Conservation (phyloP, 2,888 invertebrate genomes). For the Polia nebulosa region DNA sequence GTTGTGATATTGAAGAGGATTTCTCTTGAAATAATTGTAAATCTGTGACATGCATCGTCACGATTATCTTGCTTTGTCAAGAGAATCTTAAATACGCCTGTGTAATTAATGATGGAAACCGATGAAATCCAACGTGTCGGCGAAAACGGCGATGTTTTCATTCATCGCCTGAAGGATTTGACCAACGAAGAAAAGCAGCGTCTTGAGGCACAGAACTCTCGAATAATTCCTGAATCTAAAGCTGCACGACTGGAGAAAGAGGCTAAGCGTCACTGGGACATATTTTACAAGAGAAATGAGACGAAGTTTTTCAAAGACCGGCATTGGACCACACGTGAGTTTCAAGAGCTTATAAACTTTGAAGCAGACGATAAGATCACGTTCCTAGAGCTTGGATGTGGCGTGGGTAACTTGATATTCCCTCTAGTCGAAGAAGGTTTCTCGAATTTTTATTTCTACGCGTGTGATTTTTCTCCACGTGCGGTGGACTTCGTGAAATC, state of each 20-base stretch:
- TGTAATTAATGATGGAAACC: conserved; percentile 77
- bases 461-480: conserved; percentile 98
- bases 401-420: conserved; percentile 99
- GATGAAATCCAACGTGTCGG: conserved; percentile 75
- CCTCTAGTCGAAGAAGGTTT: conserved; percentile 96
- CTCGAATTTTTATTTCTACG: conserved; percentile 93
- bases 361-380: conserved; percentile 90
- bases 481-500: conserved; percentile 96
- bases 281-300: conserved; percentile 98
- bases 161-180: conserved; percentile 88
- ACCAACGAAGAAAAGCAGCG: conserved; percentile 91
- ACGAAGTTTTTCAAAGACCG: conserved; percentile 98
- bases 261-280: conserved; percentile 98
- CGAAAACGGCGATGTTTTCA: conserved; percentile 76
- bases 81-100: not conserved
- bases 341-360: conserved; percentile 94
- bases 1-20: not conserved
- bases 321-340: conserved; percentile 99
- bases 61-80: not conserved
- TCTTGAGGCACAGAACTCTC: conserved; percentile 92
- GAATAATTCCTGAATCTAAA: conserved; percentile 92
- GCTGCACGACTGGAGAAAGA: conserved; percentile 95
- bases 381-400: conserved; percentile 97
- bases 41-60: not conserved
- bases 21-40: conserved; percentile 20